These are phyloP conservation scores for Pocillopora meandrina DNA, from an alignment of 92 coral and sea anemone species.

Conservation along the genomic window DNA sequence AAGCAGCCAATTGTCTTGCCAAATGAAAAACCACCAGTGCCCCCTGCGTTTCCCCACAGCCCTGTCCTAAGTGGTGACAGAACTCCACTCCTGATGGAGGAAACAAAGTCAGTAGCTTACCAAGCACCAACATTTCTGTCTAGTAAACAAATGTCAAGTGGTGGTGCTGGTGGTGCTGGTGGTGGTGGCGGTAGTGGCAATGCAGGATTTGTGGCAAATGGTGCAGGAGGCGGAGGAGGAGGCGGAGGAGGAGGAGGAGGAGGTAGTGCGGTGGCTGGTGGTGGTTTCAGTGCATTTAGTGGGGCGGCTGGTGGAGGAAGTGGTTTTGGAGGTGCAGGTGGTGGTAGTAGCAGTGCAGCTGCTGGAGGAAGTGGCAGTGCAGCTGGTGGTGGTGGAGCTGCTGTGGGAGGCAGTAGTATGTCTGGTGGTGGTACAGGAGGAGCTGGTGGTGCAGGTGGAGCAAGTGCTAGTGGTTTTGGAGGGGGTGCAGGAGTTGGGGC, in stretches of 20 bases:
- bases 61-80: constrained; percentile 80
- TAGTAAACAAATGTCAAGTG: constrained; percentile 45
- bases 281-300: neutral
- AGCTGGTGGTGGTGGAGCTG: constrained; percentile 32
- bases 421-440: constrained; percentile 28
- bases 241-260: constrained; percentile 35
- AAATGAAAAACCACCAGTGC: constrained; percentile 95
- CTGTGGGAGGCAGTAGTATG: neutral
- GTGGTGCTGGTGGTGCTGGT: constrained; percentile 48
- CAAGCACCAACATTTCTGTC: constrained; percentile 81
- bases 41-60: constrained; percentile 91
- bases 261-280: constrained; percentile 3
- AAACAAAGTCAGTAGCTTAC: constrained; percentile 61
- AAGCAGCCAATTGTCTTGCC: constrained; percentile 91
- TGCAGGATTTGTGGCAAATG: constrained; percentile 18
- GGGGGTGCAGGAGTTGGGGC: constrained; percentile 26
- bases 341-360: constrained; percentile 26
- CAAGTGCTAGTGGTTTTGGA: constrained; percentile 9
- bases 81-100: constrained; percentile 71
- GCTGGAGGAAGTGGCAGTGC: constrained; percentile 42
- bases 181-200: constrained; percentile 43
- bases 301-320: constrained; percentile 9
- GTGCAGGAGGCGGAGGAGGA: constrained; percentile 9
- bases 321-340: constrained; percentile 21
- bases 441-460: neutral